phyloP scores from a whole-genome alignment of 2,888 invertebrate species.

The Tetragonula carbonaria region DNA sequence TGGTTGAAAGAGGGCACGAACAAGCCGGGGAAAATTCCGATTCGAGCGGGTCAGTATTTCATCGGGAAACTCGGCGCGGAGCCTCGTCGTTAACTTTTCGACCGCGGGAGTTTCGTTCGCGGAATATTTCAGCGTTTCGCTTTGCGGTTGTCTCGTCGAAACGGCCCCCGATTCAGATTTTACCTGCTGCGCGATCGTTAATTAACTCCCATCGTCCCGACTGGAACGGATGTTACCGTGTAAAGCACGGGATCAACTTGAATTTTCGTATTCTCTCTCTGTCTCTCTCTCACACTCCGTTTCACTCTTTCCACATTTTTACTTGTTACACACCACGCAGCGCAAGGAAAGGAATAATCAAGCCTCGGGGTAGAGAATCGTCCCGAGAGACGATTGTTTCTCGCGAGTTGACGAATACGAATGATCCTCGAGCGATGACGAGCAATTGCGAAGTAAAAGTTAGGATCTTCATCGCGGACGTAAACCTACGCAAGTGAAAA shows the following conservation, averaged over 20 bases:
- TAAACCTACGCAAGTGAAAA: not conserved
- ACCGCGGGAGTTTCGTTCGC: not conserved
- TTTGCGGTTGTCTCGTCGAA: conserved; percentile 41
- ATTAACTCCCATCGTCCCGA: conserved; percentile 41
- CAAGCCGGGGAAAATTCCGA: conserved; percentile 9
- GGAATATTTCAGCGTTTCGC: conserved; percentile 48
- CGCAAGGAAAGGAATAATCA: not conserved
- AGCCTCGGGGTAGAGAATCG: not conserved
- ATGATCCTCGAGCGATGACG: not conserved
- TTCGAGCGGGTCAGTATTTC: conserved; percentile 27
- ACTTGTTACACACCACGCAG: not conserved
- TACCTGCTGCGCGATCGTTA: conserved; percentile 28
- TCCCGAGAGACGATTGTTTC: not conserved
- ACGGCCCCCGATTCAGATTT: conserved; percentile 30
- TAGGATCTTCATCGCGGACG: not conserved
- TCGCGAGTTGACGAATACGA: not conserved
- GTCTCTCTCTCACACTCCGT: too few relatives aligned
- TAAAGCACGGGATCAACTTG: conserved; percentile 1
- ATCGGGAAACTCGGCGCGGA: conserved; percentile 14
- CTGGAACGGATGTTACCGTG: conserved; percentile 20
- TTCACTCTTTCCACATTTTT: conserved; percentile 1
- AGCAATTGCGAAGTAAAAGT: not conserved
- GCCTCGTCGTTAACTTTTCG: conserved; percentile 34
- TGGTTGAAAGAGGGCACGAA: not conserved
- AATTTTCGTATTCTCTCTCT: not conserved